Conservation (phyloP, 2,888 invertebrate species). For the Drosophila mimica region DNA sequence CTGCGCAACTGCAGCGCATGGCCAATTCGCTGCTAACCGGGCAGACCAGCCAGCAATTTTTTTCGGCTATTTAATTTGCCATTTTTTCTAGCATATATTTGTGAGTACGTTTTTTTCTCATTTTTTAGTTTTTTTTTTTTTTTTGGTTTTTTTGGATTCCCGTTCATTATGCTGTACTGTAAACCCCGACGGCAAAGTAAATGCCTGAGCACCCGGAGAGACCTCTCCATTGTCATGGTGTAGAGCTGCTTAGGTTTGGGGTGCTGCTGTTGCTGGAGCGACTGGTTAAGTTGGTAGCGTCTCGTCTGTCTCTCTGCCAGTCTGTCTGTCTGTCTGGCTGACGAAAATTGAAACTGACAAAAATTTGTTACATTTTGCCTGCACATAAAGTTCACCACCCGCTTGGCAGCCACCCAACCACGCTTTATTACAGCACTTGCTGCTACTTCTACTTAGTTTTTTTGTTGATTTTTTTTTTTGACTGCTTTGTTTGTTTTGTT, state of each 20-base stretch:
- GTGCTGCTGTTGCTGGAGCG: slow-evolving; percentile 18
- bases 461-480: slow-evolving; percentile 35
- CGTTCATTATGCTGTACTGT: slow-evolving; percentile 77
- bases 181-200: slow-evolving; percentile 82
- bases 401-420: slow-evolving; percentile 41
- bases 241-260: slow-evolving; percentile 15
- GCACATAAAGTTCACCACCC: slow-evolving; percentile 61
- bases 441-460: slow-evolving; percentile 45
- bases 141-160: slow-evolving; percentile 55
- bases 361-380: slow-evolving; percentile 78
- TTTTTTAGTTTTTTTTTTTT: slow-evolving; percentile 18
- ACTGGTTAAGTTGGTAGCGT: slow-evolving; percentile 49
- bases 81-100: slow-evolving; percentile 76
- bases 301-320: slow-evolving; percentile 7
- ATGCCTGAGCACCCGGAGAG: slow-evolving; percentile 69
- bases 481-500: slow-evolving; percentile 75
- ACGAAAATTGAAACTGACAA: slow-evolving; percentile 82
- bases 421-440: slow-evolving; percentile 67
- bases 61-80: slow-evolving; percentile 80
- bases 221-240: slow-evolving; percentile 74
- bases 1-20: slow-evolving; percentile 71
- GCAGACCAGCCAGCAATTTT: slow-evolving; percentile 40
- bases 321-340: slow-evolving; percentile 36
- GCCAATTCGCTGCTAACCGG: slow-evolving; percentile 51
- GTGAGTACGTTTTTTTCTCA: slow-evolving; percentile 50